These are phyloP conservation scores for Lobophora halterata DNA, from an alignment of 2,888 invertebrate genomes.

Conservation along the genomic window DNA sequence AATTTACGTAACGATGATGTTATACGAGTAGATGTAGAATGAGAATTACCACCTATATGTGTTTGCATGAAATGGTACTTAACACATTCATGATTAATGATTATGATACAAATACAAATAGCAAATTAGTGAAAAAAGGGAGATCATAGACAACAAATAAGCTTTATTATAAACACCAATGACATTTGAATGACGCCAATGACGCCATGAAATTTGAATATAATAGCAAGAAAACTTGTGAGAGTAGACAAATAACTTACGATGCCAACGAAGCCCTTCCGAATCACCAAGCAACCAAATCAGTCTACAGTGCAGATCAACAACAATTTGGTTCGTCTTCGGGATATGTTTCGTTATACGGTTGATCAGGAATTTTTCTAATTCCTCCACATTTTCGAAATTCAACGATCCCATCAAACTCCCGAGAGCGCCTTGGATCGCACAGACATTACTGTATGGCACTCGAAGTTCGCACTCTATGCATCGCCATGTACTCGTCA, in stretches of 20 bases:
- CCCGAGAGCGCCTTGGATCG: constrained; percentile 75
- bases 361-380: constrained; percentile 78
- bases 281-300: constrained; percentile 82
- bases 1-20: background rate
- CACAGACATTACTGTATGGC: constrained; percentile 72
- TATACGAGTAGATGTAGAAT: no score
- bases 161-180: no score
- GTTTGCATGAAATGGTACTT: no score
- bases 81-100: no score
- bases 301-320: constrained; percentile 83
- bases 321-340: constrained; percentile 80
- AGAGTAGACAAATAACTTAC: constrained; percentile 70
- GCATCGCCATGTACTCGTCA: constrained; percentile 81
- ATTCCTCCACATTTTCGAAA: constrained; percentile 70
- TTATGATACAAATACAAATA: no score
- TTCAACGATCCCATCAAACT: constrained; percentile 76
- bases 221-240: no score
- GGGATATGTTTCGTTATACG: constrained; percentile 80
- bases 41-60: no score
- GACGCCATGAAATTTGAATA: no score
- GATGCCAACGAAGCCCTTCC: constrained; percentile 79
- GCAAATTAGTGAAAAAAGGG: no score
- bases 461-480: constrained; percentile 73
- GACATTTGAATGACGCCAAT: no score
- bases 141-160: no score